These are phyloP conservation scores for Triops longicaudatus DNA, from an alignment of 1,140 invertebrate species.

Conservation along the genomic window DNA sequence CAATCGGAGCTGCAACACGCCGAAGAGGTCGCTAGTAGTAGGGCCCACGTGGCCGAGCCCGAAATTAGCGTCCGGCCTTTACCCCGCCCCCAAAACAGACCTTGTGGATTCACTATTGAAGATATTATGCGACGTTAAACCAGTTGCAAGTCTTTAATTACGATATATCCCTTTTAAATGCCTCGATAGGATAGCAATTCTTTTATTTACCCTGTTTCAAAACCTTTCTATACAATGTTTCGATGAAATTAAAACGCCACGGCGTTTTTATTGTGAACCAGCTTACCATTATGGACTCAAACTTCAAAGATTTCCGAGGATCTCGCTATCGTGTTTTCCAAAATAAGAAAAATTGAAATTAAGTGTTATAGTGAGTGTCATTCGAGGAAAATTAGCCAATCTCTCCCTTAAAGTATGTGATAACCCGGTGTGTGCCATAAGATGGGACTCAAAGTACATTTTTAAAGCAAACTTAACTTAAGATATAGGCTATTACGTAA, in stretches of 20 bases:
- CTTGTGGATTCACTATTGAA: constrained; percentile 28
- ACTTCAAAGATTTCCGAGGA: constrained; percentile 11
- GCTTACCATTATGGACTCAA: background rate
- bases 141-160: background rate
- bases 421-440: constrained; percentile 11
- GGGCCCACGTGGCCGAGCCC: constrained; percentile 11
- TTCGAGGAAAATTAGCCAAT: background rate
- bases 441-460: background rate
- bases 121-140: constrained; percentile 29
- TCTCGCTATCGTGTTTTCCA: background rate
- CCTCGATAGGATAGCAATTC: no score
- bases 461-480: background rate
- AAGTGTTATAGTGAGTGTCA: background rate
- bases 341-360: background rate
- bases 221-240: no score
- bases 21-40: constrained; percentile 15
- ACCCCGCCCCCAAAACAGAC: constrained; percentile 14
- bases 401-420: background rate
- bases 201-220: no score
- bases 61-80: background rate
- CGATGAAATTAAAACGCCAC: background rate
- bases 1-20: constrained; percentile 25
- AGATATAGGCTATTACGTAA: background rate
- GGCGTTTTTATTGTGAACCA: background rate
- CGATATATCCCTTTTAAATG: background rate